Evolutionary conservation across 2,797 vertebrate genomes (phyloP).

Genomic region (Thaleichthys pacificus): DNA sequence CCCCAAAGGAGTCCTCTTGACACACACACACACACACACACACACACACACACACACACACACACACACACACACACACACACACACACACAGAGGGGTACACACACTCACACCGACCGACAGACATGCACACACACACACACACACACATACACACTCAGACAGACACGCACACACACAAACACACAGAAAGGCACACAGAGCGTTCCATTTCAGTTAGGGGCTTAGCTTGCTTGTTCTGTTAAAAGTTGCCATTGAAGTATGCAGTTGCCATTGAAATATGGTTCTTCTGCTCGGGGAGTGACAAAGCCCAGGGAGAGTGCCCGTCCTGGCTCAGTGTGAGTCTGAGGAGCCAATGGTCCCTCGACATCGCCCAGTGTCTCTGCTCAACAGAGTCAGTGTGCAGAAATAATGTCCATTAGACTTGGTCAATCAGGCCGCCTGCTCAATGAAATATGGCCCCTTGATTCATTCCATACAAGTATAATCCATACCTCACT

Average conservation of each 20-base stretch:
- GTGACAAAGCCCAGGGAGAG: conserved; percentile 74
- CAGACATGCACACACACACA: conserved; percentile 41
- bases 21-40: conserved; percentile 6
- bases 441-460: conserved; percentile 69
- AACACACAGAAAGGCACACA: neutral
- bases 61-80: conserved; percentile 1
- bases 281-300: conserved; percentile 66
- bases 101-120: conserved; percentile 11
- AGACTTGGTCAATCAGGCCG: conserved; percentile 82
- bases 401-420: conserved; percentile 91
- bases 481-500: conserved; percentile 61
- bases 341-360: conserved; percentile 69
- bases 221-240: conserved; percentile 64
- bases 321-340: conserved; percentile 71
- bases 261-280: conserved; percentile 73
- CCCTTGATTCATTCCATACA: conserved; percentile 60
- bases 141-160: conserved; percentile 6
- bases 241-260: conserved; percentile 66
- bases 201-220: conserved; percentile 43
- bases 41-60: conserved; percentile 38
- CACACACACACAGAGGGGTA: neutral
- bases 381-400: conserved; percentile 82
- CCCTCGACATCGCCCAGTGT: conserved; percentile 68
- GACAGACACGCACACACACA: conserved; percentile 30
- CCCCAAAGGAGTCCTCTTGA: conserved; percentile 51